phyloP scores from a whole-genome alignment of 1,140 invertebrate species.

The Neodiprion lecontei region DNA sequence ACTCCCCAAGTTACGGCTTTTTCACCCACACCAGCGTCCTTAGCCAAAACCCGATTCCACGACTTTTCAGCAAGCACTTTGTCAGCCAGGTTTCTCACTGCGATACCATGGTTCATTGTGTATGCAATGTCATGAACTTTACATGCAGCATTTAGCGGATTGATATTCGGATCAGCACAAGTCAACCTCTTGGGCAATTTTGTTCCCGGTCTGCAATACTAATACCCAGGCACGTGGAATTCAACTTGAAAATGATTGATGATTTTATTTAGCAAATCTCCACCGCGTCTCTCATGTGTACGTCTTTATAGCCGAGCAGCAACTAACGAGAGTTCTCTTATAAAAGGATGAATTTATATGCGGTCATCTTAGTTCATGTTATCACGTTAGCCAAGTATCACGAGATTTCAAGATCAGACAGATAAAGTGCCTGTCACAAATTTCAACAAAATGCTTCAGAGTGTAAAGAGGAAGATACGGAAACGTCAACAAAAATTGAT shows the following conservation, averaged over 20 bases:
- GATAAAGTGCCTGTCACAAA: constrained; percentile 27
- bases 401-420: neutral
- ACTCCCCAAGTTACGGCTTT: constrained; percentile 43
- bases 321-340: constrained; percentile 27
- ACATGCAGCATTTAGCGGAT: constrained; percentile 55
- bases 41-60: constrained; percentile 22
- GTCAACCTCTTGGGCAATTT: constrained; percentile 52
- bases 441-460: constrained; percentile 16
- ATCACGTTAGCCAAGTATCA: neutral
- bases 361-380: neutral
- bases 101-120: constrained; percentile 37
- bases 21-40: constrained; percentile 46
- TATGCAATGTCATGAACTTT: constrained; percentile 60
- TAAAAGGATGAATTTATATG: neutral
- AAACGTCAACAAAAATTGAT: constrained; percentile 38
- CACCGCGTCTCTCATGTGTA: constrained; percentile 58
- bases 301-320: constrained; percentile 52
- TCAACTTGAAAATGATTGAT: too few relatives aligned
- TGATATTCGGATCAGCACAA: constrained; percentile 54
- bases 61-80: too few relatives aligned
- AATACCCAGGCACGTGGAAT: too few relatives aligned
- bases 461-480: constrained; percentile 14
- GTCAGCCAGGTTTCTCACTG: too few relatives aligned
- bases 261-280: neutral
- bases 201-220: constrained; percentile 55